A percentile compares a stretch with the other conserved stretches of the same genome.
phyloP scores from a whole-genome alignment of 64 coral and sea anemone species.

The Montipora foliosa region DNA sequence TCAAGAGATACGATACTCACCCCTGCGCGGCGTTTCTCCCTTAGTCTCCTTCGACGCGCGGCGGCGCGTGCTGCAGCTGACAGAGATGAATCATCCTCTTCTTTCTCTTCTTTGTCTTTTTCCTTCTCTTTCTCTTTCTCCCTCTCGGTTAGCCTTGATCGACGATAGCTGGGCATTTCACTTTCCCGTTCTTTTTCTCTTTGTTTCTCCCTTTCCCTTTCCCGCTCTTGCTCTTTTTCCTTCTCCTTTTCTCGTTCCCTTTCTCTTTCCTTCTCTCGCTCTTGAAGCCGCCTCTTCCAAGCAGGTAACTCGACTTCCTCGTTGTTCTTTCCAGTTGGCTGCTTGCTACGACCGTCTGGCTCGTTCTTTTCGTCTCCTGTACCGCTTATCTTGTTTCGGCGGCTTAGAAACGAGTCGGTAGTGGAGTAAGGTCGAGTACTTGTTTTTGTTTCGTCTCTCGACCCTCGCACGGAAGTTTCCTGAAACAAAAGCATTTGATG shows the following conservation, averaged over 20 bases:
- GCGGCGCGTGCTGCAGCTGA: slow-evolving; percentile 59
- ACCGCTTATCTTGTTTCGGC: slow-evolving; percentile 39
- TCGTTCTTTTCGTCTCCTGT: slow-evolving; percentile 75
- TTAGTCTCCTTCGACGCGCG: slow-evolving; percentile 56
- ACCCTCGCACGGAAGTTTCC: neutral
- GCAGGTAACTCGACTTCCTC: slow-evolving; percentile 72
- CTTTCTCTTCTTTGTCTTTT: slow-evolving; percentile 59
- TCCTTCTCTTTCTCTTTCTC: slow-evolving; percentile 52
- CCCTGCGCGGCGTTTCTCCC: slow-evolving; percentile 86
- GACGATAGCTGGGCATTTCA: slow-evolving; percentile 59
- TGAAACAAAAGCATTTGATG: neutral
- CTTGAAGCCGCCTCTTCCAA: slow-evolving; percentile 69
- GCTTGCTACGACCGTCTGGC: slow-evolving; percentile 11
- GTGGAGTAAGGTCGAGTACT: slow-evolving; percentile 9
- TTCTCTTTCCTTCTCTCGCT: slow-evolving; percentile 82
- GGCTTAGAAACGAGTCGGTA: slow-evolving; percentile 35
- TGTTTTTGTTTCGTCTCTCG: slow-evolving; percentile 12
- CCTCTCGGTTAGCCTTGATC: neutral
- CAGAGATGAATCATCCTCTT: slow-evolving; percentile 46
- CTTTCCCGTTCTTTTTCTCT: slow-evolving; percentile 85
- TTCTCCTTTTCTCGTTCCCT: slow-evolving; percentile 68
- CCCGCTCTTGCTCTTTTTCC: slow-evolving; percentile 60
- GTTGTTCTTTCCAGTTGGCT: slow-evolving; percentile 76
- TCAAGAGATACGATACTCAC: neutral
- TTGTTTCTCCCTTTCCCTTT: slow-evolving; percentile 52